These are phyloP conservation scores for Harpalus rufipes DNA, from an alignment of 2,888 invertebrate genomes.

Conservation along the genomic window DNA sequence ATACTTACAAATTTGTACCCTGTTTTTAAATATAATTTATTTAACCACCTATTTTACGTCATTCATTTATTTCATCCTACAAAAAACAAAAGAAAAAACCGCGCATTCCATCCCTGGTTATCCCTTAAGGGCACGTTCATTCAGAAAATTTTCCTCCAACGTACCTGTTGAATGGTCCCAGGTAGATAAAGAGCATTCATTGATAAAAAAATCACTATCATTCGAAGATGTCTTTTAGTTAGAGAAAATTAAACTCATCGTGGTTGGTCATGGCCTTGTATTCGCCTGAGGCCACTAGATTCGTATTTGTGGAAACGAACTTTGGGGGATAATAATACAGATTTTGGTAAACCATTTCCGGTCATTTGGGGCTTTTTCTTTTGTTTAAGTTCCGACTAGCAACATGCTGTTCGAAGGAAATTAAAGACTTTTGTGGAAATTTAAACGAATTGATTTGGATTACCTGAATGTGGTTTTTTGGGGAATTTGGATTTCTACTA, in stretches of 20 bases:
- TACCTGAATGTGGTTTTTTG: constrained; percentile 43
- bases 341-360: constrained; percentile 55
- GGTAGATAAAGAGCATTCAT: constrained; percentile 51
- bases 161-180: constrained; percentile 42
- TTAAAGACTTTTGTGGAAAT: constrained; percentile 40
- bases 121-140: constrained; percentile 27
- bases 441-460: constrained; percentile 35
- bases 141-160: background rate
- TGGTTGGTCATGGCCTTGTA: constrained; percentile 6
- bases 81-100: constrained; percentile 32
- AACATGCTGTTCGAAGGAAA: constrained; percentile 39
- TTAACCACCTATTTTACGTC: constrained; percentile 8
- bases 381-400: constrained; percentile 45
- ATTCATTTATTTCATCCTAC: constrained; percentile 39
- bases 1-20: constrained; percentile 13
- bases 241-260: constrained; percentile 11
- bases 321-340: constrained; percentile 43
- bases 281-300: constrained; percentile 26
- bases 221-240: constrained; percentile 45
- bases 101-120: constrained; percentile 34
- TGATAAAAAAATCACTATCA: constrained; percentile 54
- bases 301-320: constrained; percentile 30
- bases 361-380: constrained; percentile 42
- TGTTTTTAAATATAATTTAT: constrained; percentile 1
- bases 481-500: constrained; percentile 12